Evolutionary conservation across 2,113 vertebrate genomes (phyloP), one percentile per base, ranked within the genome.

Genomic region (Apteryx owenii): DNA sequence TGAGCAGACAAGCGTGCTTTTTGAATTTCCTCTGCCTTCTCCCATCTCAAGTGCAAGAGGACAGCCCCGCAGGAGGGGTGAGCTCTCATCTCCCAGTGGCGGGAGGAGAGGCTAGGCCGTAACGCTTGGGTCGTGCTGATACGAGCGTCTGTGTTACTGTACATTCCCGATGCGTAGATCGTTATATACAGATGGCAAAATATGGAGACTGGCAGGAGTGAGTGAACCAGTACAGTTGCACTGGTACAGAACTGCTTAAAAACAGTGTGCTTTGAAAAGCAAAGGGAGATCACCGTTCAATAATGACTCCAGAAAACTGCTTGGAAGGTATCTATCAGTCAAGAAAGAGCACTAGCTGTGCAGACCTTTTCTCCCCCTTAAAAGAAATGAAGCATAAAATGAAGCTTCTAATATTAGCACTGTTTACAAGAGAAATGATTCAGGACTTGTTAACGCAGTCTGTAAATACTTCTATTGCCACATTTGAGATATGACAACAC

Each of bases 161-260:
- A 81, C 3, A 0, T 1, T 1, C 22, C 0, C 12, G 16, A 3
- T 15, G 44, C 7, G 1, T 1, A 10, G 6, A 16, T 29, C 58
- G 28, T 14, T 12, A 42, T 7, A 1, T 3, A 1, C 25, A 10
- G 3, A 1, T 12, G 20, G 46, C 46, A 20, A 28, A 50, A 9
- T 2, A 8, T 0, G 0, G 17, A 12, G 3, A 77, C 61, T 75
- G 89, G 31, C 1, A 0, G 50, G 29, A 51, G 28, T 1, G 5
- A 13, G 36, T 16, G 36, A 77, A 29, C 25, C 28, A 13, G 14
- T 10, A 26, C 50, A 26, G n/a, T 10, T 51, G 23, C 50, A 79
- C 51, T 48, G 60, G 17, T 75, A 28, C 36, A 36, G 46, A 66
- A 31, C 53, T 29, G 15, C 64, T 82, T 69, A 54, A 75, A 81